Percentiles rank a stretch among this genome's conserved stretches.
Evolutionary conservation across 2,113 vertebrate genomes (phyloP).

Genomic region (Anser brachyrhynchus): DNA sequence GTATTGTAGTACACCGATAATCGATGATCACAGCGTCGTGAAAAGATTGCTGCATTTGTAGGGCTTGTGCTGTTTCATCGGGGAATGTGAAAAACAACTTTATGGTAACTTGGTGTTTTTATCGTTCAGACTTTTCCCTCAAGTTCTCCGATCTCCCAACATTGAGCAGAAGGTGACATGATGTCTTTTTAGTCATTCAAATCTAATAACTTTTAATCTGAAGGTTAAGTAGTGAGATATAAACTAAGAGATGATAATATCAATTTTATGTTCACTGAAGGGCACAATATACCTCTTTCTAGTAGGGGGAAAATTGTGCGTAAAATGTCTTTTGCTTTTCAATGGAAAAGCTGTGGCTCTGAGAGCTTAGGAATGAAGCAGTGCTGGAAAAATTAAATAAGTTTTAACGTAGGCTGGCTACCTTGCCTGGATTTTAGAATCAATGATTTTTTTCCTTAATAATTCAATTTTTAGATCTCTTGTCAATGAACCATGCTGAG

Average conservation of each 20-base stretch:
- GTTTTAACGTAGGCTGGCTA: constrained; percentile 61
- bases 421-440: constrained; percentile 60
- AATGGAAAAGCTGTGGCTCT: constrained; percentile 64
- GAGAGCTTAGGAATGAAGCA: constrained; percentile 59
- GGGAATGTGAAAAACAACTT: constrained; percentile 4
- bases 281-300: constrained; percentile 80
- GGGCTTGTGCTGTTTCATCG: neutral
- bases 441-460: constrained; percentile 54
- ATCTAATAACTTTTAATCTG: constrained; percentile 87
- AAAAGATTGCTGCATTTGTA: constrained; percentile 6
- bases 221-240: constrained; percentile 87
- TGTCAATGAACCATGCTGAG: constrained; percentile 66
- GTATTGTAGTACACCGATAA: neutral
- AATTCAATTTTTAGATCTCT: constrained; percentile 65
- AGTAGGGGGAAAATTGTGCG: constrained; percentile 83
- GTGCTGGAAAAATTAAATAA: constrained; percentile 68
- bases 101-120: constrained; percentile 42
- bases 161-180: constrained; percentile 75
- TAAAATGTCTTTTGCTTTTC: constrained; percentile 83
- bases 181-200: constrained; percentile 82
- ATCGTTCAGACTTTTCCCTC: constrained; percentile 16
- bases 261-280: constrained; percentile 87
- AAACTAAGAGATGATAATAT: constrained; percentile 86
- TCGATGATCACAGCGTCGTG: neutral
- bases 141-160: constrained; percentile 59